These are phyloP conservation scores for Macrochelys suwanniensis DNA, from an alignment of 2,797 vertebrate genomes.

Conservation along the genomic window DNA sequence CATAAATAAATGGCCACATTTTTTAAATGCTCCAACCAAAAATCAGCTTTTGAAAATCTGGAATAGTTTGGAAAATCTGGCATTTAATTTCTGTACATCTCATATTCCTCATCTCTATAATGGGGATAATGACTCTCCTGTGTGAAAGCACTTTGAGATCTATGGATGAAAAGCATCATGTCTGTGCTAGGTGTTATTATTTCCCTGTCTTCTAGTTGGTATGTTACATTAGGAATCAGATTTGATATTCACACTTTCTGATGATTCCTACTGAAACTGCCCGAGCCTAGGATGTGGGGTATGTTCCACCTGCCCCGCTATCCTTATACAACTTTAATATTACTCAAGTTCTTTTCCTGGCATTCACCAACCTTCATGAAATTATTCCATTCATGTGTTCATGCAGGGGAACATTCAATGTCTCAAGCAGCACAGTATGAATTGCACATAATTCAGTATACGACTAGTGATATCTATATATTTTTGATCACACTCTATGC, in stretches of 20 bases:
- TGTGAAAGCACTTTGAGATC: not conserved
- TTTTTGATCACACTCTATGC: not conserved
- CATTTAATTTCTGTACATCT: not conserved
- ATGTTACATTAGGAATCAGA: not conserved
- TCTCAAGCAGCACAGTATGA: not conserved
- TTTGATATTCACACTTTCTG: not conserved
- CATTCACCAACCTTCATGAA: not conserved
- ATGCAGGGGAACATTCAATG: not conserved
- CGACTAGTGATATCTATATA: not conserved
- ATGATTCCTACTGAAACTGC: not conserved
- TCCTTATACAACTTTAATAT: not conserved
- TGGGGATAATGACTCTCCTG: not conserved
- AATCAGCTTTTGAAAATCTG: not conserved
- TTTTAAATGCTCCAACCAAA: not conserved
- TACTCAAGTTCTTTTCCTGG: not conserved
- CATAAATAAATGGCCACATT: not conserved
- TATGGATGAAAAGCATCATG: not conserved
- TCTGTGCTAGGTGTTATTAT: not conserved
- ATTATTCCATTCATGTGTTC: not conserved
- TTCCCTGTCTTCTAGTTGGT: not conserved
- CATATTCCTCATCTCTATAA: not conserved
- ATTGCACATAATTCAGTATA: not conserved
- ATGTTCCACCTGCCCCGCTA: not conserved
- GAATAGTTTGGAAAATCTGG: not conserved
- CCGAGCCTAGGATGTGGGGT: not conserved